phyloP scores from a whole-genome alignment of 1,140 invertebrate species.

The Penaeus chinensis region DNA sequence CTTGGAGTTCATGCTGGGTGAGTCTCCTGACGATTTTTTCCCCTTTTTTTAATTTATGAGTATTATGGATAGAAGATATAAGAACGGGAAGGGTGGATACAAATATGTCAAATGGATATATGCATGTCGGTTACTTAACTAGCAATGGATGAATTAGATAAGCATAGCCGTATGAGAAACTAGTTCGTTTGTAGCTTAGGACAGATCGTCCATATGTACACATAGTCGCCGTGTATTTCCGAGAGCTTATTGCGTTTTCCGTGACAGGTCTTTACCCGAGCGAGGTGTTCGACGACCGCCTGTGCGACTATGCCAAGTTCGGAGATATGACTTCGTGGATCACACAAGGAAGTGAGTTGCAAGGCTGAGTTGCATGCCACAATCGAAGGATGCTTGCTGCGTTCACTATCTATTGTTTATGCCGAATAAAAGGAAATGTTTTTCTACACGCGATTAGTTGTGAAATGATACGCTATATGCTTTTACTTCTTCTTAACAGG shows the following conservation, averaged over 20 bases:
- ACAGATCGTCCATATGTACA: too few species aligned
- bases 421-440: neutral
- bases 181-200: too few species aligned
- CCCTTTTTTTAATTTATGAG: neutral
- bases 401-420: neutral
- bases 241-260: neutral
- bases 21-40: slow-evolving; percentile 38
- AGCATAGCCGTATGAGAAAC: neutral
- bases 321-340: slow-evolving; percentile 59
- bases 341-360: slow-evolving; percentile 60
- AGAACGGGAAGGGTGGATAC: too few species aligned
- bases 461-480: too few species aligned
- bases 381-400: neutral
- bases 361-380: too few species aligned
- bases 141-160: neutral
- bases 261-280: slow-evolving; percentile 48
- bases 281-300: slow-evolving; percentile 36
- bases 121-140: too few species aligned
- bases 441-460: too few species aligned
- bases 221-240: too few species aligned
- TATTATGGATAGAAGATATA: too few species aligned
- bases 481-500: too few species aligned
- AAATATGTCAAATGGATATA: too few species aligned
- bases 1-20: slow-evolving; percentile 76
- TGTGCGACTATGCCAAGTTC: slow-evolving; percentile 56